These are phyloP conservation scores for Pseudolaguvia tuberculata DNA, from an alignment of 2,113 vertebrate genomes.

Conservation along the genomic window DNA sequence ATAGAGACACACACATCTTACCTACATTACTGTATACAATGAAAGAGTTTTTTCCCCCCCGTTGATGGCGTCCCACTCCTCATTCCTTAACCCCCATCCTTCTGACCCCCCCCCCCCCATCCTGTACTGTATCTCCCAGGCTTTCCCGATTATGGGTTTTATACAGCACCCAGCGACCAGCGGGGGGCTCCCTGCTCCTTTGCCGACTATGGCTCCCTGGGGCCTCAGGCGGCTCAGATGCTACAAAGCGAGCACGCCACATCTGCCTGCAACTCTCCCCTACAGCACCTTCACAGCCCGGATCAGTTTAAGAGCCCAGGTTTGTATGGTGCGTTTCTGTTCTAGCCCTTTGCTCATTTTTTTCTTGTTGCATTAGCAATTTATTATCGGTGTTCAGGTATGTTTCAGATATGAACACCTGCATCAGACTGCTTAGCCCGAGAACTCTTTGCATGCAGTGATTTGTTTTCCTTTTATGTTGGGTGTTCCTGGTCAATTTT, in stretches of 20 bases:
- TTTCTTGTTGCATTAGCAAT: not conserved
- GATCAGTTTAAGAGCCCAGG: constrained; percentile 88
- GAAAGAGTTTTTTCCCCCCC: constrained; percentile 62
- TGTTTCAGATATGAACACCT: not conserved
- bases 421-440: constrained; percentile 3
- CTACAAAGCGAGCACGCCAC: constrained; percentile 82
- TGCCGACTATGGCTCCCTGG: constrained; percentile 81
- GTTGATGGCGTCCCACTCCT: constrained; percentile 66
- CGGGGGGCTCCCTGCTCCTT: constrained; percentile 79
- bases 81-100: constrained; percentile 55
- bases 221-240: constrained; percentile 80
- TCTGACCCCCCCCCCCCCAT: constrained; percentile 49
- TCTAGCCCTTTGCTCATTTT: constrained; percentile 23
- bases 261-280: constrained; percentile 76
- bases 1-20: constrained; percentile 28
- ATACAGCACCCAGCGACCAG: constrained; percentile 80
- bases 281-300: constrained; percentile 74
- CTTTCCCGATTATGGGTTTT: constrained; percentile 82
- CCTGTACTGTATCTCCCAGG: constrained; percentile 72
- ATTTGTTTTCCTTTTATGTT: not conserved
- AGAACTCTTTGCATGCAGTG: too few relatives aligned
- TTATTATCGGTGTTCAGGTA: not conserved
- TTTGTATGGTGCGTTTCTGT: constrained; percentile 69
- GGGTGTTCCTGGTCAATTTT: constrained; percentile 8
- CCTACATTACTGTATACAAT: constrained; percentile 62